Conservation (phyloP, 2,888 invertebrate species). For the Halocaridina rubra region DNA sequence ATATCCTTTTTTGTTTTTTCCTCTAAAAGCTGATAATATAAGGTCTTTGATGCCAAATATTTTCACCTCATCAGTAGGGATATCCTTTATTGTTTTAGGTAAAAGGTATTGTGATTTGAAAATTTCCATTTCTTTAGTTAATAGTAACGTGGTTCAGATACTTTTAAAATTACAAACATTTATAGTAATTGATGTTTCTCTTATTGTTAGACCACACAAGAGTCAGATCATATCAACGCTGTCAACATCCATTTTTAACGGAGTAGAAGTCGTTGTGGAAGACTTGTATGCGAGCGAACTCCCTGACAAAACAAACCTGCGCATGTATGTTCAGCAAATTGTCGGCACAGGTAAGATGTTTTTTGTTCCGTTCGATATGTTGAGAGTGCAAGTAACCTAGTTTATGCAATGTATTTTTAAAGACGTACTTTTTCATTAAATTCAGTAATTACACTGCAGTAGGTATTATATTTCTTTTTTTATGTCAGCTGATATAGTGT, state of each 20-base stretch:
- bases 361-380: too few relatives aligned
- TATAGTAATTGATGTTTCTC: not conserved
- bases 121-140: too few relatives aligned
- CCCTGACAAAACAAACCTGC: constrained; percentile 78
- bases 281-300: constrained; percentile 37
- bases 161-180: too few relatives aligned
- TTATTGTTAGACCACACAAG: constrained; percentile 74
- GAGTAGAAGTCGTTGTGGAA: constrained; percentile 54
- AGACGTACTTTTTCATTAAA: too few relatives aligned
- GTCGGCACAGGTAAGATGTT: constrained; percentile 71
- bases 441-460: too few relatives aligned
- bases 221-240: constrained; percentile 78
- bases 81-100: not conserved
- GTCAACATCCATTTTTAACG: constrained; percentile 75
- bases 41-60: not conserved
- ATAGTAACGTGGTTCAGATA: too few relatives aligned
- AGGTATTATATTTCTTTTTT: not conserved
- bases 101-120: not conserved
- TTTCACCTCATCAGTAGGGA: not conserved
- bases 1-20: too few relatives aligned
- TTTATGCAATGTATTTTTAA: too few relatives aligned
- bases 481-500: not conserved
- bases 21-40: not conserved
- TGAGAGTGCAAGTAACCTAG: too few relatives aligned
- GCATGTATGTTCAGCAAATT: constrained; percentile 81